Conservation (phyloP, 92 coral and sea anemone species). For the Paramuricea clavata region DNA sequence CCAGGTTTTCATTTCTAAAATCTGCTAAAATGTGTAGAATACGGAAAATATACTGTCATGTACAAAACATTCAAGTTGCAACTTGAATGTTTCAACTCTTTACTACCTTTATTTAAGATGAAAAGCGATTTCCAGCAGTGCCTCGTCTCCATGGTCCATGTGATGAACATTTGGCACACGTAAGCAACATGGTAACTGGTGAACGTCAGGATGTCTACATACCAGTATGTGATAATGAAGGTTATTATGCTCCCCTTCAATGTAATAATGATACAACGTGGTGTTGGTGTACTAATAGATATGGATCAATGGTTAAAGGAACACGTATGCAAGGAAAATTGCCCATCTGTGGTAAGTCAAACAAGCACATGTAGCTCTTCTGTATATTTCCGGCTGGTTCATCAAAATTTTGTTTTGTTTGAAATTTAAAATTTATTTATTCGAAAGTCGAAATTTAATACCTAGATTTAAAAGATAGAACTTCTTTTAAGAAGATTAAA, state of each 20-base stretch:
- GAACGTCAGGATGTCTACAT: conserved; percentile 20
- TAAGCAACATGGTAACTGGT: conserved; percentile 17
- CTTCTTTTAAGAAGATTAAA: too few species aligned
- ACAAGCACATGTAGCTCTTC: neutral
- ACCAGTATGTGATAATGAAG: conserved; percentile 68
- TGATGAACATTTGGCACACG: conserved; percentile 15
- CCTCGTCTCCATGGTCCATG: conserved; percentile 46
- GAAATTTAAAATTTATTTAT: too few species aligned
- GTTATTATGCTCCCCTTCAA: conserved; percentile 77
- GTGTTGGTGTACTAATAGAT: conserved; percentile 85
- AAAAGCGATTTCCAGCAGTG: conserved; percentile 24
- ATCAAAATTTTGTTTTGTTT: too few species aligned
- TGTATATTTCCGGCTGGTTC: too few species aligned
- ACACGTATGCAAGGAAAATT: conserved; percentile 58
- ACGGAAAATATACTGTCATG: too few species aligned
- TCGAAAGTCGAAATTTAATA: too few species aligned
- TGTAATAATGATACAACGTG: conserved; percentile 64
- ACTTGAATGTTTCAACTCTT: too few species aligned
- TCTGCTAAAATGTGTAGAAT: too few species aligned
- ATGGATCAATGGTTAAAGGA: conserved; percentile 87
- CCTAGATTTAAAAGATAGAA: too few species aligned
- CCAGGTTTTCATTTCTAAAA: too few species aligned
- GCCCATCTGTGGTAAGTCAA: conserved; percentile 57
- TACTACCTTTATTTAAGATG: conserved; percentile 8
- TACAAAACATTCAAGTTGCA: too few species aligned